Evolutionary conservation across 2,888 invertebrate species (phyloP), one percentile per base, ranked within the genome.

Genomic region (Ommatoiulus sabulosus): DNA sequence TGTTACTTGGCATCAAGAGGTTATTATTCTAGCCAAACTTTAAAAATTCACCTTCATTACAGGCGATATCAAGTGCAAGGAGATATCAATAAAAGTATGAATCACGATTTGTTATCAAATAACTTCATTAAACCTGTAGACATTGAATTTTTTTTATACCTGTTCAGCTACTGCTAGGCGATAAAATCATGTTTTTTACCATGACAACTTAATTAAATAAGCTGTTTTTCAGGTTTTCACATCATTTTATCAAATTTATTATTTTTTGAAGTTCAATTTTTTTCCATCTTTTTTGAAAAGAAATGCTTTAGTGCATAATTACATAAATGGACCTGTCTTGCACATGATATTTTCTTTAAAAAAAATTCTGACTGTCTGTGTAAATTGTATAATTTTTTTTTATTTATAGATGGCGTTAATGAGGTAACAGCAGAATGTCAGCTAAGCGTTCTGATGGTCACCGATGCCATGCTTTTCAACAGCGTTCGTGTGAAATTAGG

Each of bases 401-500:
- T 90, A 87, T 84, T 92, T 92, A 44, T 92, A 95, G 99, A 99
- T 93, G 98, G 98, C 0, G 95, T 97, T 10, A 98, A 99, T 93
- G 97, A 97, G 93, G 96, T 97, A 0, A 97, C 97, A 92, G 97
- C 98, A 0, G 95, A 97, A 91, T 98, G 98, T 96, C 96, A 96
- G 89, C 94, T 99, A 0, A 95, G 96, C 0, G 98, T 98, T 0
- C 94, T 97, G 0, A 94, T 98, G 46, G 97, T 99, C 89, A 98
- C 98, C 0, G 97, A 97, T 92, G 96, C 97, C 91, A 98, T 99
- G 97, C 93, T 99, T 0, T 95, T 96, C 92, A 98, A 97, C 93
- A 98, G 98, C 0, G 97, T 99, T 80, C 98, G 98, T 0, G 96
- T 99, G 0, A 95, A 98, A 2, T 93, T 99, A 24, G 96, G 97